A percentile compares a stretch with the other conserved stretches of the same genome.
Evolutionary conservation across 2,888 invertebrate genomes (phyloP).

Genomic region (Cryptus armator): DNA sequence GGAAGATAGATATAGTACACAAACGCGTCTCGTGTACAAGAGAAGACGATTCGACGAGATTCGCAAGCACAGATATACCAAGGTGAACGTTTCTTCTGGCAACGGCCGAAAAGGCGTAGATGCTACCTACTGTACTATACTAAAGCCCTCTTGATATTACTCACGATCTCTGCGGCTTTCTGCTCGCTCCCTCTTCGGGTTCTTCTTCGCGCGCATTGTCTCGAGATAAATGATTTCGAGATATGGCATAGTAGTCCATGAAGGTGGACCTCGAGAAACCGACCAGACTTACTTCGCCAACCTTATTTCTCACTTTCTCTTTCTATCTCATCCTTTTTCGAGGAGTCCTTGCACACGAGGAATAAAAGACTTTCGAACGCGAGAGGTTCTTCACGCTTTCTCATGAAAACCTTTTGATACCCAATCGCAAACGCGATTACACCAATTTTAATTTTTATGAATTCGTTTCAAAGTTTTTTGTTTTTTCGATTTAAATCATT

Average conservation of each 20-base stretch:
- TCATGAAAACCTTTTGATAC: background rate
- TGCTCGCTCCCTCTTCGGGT: conserved; percentile 53
- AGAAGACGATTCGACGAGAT: conserved; percentile 68
- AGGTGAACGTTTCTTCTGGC: conserved; percentile 61
- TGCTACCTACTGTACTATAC: conserved; percentile 40
- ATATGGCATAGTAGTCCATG: conserved; percentile 63
- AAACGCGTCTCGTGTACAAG: conserved; percentile 47
- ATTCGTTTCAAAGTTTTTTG: background rate
- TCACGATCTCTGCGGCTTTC: conserved; percentile 72
- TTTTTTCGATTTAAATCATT: background rate
- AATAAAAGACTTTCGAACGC: conserved; percentile 5
- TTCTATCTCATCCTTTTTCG: conserved; percentile 21
- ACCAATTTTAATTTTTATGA: background rate
- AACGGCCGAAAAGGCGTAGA: conserved; percentile 51
- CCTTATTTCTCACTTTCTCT: conserved; percentile 41
- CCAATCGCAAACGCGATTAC: background rate
- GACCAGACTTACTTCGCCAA: conserved; percentile 37
- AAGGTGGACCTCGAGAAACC: conserved; percentile 59
- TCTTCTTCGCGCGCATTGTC: conserved; percentile 65
- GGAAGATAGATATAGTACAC: conserved; percentile 56
- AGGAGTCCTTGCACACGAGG: background rate
- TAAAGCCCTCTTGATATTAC: conserved; percentile 72
- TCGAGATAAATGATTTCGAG: conserved; percentile 69
- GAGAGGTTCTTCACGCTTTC: conserved; percentile 1
- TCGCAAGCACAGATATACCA: conserved; percentile 63